Conservation (phyloP, 2,888 invertebrate genomes). For the Ochropleura plecta region DNA sequence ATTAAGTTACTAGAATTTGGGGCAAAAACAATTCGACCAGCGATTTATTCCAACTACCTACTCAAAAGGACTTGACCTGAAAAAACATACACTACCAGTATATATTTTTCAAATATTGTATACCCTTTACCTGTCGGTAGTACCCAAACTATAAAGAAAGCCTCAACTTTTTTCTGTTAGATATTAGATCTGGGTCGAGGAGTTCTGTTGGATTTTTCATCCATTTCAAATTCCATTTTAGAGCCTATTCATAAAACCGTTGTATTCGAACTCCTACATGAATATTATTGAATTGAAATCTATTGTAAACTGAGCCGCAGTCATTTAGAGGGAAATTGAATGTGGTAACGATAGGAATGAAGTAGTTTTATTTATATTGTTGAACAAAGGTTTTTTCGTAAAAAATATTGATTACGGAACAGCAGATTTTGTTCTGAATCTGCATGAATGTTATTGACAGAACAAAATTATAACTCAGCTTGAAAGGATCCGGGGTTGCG, state of each 20-base stretch:
- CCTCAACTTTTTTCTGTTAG: constrained; percentile 42
- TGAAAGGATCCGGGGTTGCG: not conserved
- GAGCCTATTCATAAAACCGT: constrained; percentile 28
- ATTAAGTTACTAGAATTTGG: constrained; percentile 14
- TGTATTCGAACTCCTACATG: constrained; percentile 14
- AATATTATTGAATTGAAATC: constrained; percentile 37
- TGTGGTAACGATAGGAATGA: constrained; percentile 9
- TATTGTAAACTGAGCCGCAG: constrained; percentile 40
- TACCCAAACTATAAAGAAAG: constrained; percentile 16
- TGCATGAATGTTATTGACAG: not conserved
- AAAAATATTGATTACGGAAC: constrained; percentile 11
- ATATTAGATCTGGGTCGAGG: constrained; percentile 36
- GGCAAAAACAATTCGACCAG: constrained; percentile 13
- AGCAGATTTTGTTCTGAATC: not conserved
- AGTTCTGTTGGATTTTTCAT: constrained; percentile 40
- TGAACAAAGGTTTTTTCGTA: constrained; percentile 2
- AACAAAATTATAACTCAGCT: not conserved
- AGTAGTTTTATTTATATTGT: constrained; percentile 3
- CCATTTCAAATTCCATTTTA: constrained; percentile 43
- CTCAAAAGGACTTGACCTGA: constrained; percentile 27
- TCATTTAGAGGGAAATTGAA: constrained; percentile 23
- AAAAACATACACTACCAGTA: constrained; percentile 7
- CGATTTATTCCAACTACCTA: constrained; percentile 24
- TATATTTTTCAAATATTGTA: constrained; percentile 33
- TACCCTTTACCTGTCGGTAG: constrained; percentile 16